A percentile compares a stretch with the other conserved stretches of the same genome.
Conservation (phyloP, 2,797 vertebrate genomes). For the Enteromius treurensis region DNA sequence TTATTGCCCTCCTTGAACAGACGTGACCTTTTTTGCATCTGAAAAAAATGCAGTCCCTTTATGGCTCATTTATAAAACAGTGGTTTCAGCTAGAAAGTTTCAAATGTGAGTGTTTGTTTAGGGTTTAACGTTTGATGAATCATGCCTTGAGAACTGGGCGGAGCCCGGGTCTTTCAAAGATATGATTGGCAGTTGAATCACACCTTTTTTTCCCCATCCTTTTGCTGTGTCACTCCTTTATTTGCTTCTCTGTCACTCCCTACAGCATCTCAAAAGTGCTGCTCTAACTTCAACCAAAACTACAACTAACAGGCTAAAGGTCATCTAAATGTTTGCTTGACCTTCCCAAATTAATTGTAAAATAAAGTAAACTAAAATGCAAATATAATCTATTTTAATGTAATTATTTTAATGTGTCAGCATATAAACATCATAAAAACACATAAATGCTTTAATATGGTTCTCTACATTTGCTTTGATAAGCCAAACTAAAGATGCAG, state of each 20-base stretch:
- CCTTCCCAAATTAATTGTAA: neutral
- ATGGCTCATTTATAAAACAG: constrained; percentile 23
- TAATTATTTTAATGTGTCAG: neutral
- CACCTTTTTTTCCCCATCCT: constrained; percentile 17
- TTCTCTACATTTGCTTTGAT: neutral
- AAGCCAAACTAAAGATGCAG: neutral
- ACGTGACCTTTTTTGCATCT: neutral
- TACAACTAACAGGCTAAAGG: neutral
- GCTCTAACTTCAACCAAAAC: neutral
- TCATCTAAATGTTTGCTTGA: neutral
- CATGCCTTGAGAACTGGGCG: constrained; percentile 47
- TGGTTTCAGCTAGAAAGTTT: neutral
- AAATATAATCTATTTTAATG: neutral
- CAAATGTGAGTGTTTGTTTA: neutral
- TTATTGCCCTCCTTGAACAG: neutral
- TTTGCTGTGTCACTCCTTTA: constrained; percentile 55
- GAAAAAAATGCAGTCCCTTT: constrained; percentile 12
- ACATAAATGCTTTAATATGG: constrained; percentile 30
- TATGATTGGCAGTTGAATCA: constrained; percentile 54
- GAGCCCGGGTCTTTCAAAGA: constrained; percentile 13
- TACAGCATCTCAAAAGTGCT: constrained; percentile 26
- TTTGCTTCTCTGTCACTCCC: constrained; percentile 52
- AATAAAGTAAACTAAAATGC: neutral
- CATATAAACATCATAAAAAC: neutral
- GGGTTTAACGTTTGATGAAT: constrained; percentile 40